Evolutionary conservation across 1,140 invertebrate species (phyloP).

Genomic region (Ectropis grisescens): DNA sequence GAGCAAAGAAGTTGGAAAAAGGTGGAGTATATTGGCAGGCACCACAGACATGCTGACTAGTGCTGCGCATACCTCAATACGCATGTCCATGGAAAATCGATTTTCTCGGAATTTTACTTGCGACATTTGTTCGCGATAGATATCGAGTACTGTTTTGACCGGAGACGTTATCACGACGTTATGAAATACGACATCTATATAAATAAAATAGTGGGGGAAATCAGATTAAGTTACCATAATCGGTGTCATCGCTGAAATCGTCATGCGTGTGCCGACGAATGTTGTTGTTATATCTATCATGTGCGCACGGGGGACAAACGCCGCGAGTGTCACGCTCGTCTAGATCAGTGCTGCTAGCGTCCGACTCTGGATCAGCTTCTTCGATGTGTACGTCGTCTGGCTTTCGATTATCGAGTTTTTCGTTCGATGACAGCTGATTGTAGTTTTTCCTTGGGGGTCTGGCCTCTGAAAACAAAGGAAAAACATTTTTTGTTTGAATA

Average conservation of each 20-base stretch:
- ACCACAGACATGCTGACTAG: too few species aligned
- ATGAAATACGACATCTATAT: too few species aligned
- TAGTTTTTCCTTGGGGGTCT: slow-evolving; percentile 63
- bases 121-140: too few species aligned
- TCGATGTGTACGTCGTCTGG: slow-evolving; percentile 55
- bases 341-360: slow-evolving; percentile 63
- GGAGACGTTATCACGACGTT: too few species aligned
- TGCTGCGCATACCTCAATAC: too few species aligned
- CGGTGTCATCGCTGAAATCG: slow-evolving; percentile 65
- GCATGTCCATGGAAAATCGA: too few species aligned
- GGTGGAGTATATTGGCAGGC: too few species aligned
- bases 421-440: slow-evolving; percentile 66
- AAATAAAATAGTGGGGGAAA: too few species aligned
- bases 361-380: slow-evolving; percentile 53
- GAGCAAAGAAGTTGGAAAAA: too few species aligned
- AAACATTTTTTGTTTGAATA: too few species aligned
- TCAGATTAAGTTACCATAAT: slow-evolving; percentile 68
- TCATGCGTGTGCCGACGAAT: slow-evolving; percentile 52
- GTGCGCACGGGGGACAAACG: slow-evolving; percentile 57
- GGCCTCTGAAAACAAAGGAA: slow-evolving; percentile 40
- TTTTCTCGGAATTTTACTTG: too few species aligned
- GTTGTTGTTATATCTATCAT: slow-evolving; percentile 63
- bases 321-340: slow-evolving; percentile 54
- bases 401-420: slow-evolving; percentile 56
- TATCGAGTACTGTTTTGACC: too few species aligned